Conservation (phyloP, 2,113 vertebrate species). For the Oncorhynchus keta region DNA sequence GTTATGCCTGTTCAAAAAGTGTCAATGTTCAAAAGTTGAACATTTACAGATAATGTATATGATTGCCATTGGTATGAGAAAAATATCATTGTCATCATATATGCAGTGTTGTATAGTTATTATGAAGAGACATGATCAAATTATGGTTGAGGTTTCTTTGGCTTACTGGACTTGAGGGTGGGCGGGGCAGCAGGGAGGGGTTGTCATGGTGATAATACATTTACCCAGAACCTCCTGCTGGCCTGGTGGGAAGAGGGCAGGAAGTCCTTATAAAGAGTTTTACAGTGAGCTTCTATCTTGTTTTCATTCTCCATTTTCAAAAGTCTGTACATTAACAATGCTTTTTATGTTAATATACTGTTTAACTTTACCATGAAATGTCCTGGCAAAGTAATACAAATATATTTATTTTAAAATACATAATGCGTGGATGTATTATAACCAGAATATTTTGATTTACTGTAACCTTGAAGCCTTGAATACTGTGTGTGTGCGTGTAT, state of each 20-base stretch:
- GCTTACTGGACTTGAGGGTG: constrained; percentile 18
- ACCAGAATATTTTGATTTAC: not conserved
- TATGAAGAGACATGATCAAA: constrained; percentile 31
- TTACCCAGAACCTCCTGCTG: constrained; percentile 11
- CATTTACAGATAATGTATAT: constrained; percentile 23
- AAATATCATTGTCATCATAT: constrained; percentile 37
- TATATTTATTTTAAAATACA: constrained; percentile 98
- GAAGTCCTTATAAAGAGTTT: constrained; percentile 7
- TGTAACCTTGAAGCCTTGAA: not conserved
- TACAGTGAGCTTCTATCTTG: constrained; percentile 72
- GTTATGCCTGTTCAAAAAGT: constrained; percentile 25
- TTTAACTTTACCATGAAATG: constrained; percentile 97
- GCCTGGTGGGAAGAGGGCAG: not conserved
- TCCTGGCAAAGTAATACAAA: constrained; percentile 98
- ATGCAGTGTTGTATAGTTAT: constrained; percentile 59
- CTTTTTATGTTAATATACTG: constrained; percentile 98
- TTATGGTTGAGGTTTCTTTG: not conserved
- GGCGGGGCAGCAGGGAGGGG: not conserved
- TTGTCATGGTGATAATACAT: not conserved
- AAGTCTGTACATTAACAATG: constrained; percentile 90
- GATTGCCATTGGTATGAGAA: constrained; percentile 23
- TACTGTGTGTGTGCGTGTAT: not conserved
- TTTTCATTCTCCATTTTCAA: constrained; percentile 85
- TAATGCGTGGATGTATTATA: constrained; percentile 16
- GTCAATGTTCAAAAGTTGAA: constrained; percentile 11